Base-by-base conservation (phyloP, 2,113 vertebrate genomes). In the Xenotilapia leptura region DNA sequence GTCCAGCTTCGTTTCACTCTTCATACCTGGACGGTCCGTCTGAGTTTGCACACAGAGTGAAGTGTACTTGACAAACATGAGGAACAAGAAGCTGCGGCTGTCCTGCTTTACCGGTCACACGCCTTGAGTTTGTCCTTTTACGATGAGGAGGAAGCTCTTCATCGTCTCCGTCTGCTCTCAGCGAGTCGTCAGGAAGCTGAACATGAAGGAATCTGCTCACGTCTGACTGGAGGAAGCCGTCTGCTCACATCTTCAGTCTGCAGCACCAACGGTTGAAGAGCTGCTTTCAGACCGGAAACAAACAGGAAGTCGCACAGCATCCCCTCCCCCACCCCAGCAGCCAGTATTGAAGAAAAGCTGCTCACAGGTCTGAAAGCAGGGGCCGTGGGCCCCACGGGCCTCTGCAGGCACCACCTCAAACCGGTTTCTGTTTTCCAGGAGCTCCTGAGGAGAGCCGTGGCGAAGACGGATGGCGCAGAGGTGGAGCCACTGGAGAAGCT, bases 401-500 rank as follows among this genome's bases (percentile, higher is more conserved):
- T 49, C 70, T 75, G 14, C 70, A 7, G 38, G 21, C 21, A 17
- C 68, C 21, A 47, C 40, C 68, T 73, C 8, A 73, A 73, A 17
- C 14, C 3, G 0, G 26, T 77, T 51, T 73, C 47, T 77, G 73
- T 77, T 21, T 60, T 21, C 7, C 79, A 93, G 91, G 85, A 86
- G 2, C 79, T 94, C 17, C 90, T 92, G 31, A 83, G 13, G 36
- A n/a, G 62, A 38, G 87, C 51, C 1, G 87, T 92, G 56, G 4
- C 17, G 1, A 21, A 68, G 36, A 91, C 90, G 1, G 86, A 89
- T 2, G 79, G 56, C 1, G 33, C 15, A 0, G 90, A 92, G 82
- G 93, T 88, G 85, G 91, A 92, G 70, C 47, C 21, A 3, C 83
- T 94, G 79, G 91, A 94, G 87, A 92, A 94, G 58, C 86, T 94